Evolutionary conservation across 2,888 invertebrate genomes (phyloP), one percentile per base, ranked within the genome.

Genomic region (Oxyteleia sp.): DNA sequence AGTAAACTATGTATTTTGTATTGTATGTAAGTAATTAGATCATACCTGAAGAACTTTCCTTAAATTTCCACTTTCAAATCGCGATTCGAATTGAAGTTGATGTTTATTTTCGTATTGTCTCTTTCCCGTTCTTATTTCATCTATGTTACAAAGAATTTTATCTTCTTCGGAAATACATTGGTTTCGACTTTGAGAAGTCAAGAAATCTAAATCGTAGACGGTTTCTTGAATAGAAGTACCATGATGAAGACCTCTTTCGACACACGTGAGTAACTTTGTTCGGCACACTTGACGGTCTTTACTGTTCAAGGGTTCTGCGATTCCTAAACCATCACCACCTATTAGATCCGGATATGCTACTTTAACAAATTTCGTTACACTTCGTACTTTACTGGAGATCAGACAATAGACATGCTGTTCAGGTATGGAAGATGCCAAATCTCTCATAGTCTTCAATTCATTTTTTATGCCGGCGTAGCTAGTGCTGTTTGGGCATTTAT

Each of bases 51-150:
- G 96, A 16, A 95, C 97, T 94, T 96, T 96, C 75, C 97, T 94
- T 26, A 98, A 94, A 94, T 98, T 98, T 18, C 98, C 98, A 87
- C 96, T 96, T 92, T 98, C 98, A 94, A 98, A 98, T 90, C 97
- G 95, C 4, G 97, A 96, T 91, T 98, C 97, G 92, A 98, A 98
- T 64, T 94, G 94, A 47, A 97, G 94, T 87, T 94, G 93, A 84
- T 53, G 32, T 32, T 94, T 94, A 0, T 93, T 86, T 89, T 92
- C 91, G 32, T 64, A 64, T 41, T 35, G 64, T 0, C 83, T 86
- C 18, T 87, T 90, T 2, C 91, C 89, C 7, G 89, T 80, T 23
- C 87, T 86, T 15, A 74, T 87, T 85, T 91, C 90, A 71, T 92
- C 93, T 80, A 87, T 88, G 68, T 92, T 93, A 53, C 76, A 86